Conservation (phyloP, 2,113 vertebrate genomes). For the Nothocercus nigrocapillus region DNA sequence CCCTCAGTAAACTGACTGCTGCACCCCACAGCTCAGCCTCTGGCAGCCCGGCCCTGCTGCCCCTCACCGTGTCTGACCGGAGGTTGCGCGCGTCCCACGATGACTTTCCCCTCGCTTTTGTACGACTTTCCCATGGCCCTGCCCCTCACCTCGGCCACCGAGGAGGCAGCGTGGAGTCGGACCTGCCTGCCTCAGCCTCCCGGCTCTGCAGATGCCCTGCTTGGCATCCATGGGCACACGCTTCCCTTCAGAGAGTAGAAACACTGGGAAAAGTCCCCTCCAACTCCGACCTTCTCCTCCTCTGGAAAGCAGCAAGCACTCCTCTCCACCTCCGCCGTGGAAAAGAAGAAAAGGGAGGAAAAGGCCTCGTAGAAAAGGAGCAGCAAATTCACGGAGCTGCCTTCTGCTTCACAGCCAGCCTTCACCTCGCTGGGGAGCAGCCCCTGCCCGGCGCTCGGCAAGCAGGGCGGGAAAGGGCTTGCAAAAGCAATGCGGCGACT, state of each 20-base stretch:
- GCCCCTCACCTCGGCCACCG: not conserved
- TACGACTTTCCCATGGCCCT: not conserved
- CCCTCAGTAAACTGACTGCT: not conserved
- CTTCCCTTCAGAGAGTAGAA: not conserved
- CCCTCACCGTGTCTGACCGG: not conserved
- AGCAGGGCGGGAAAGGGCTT: not conserved
- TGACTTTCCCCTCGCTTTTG: not conserved
- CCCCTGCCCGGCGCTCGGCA: not conserved
- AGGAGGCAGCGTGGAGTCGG: not conserved
- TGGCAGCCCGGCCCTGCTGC: not conserved
- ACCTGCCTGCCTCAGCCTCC: not conserved
- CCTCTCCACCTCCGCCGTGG: not conserved
- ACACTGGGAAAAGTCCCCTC: not conserved
- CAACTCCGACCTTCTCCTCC: not conserved
- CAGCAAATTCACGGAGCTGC: accelerated
- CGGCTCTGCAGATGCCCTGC: not conserved
- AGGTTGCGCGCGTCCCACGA: not conserved
- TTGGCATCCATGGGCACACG: not conserved
- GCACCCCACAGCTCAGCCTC: not conserved
- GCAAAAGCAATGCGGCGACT: not conserved
- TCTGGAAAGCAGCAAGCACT: not conserved
- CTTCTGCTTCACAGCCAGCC: not conserved
- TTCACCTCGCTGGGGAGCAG: not conserved
- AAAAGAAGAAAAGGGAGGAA: not conserved
- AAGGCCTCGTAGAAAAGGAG: not conserved